Evolutionary conservation across 1,140 invertebrate genomes (phyloP).

Genomic region (Brachionus angularis): DNA sequence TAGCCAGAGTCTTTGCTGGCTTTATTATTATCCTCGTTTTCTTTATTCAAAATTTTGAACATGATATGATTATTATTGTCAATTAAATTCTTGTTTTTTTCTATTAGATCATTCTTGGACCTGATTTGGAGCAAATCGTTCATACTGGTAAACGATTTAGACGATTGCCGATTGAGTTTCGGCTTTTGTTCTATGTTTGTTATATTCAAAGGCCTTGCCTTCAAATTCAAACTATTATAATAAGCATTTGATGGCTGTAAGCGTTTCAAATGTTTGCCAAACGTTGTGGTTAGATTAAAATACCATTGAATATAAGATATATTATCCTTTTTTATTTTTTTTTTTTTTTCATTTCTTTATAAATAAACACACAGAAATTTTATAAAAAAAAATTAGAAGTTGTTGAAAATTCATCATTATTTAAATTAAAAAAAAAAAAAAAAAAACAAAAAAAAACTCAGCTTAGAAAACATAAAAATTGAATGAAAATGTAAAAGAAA

Average conservation of each 20-base stretch:
- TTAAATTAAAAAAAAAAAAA: too few relatives aligned
- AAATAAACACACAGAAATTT: too few relatives aligned
- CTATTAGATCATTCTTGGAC: too few relatives aligned
- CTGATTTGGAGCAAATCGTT: background rate
- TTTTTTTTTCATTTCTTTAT: background rate
- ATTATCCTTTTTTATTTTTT: slow-evolving; percentile 1
- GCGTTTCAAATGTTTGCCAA: slow-evolving; percentile 2
- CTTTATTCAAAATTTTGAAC: background rate
- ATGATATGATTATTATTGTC: background rate
- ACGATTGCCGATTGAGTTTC: background rate
- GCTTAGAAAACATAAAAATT: too few relatives aligned
- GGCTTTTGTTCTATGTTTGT: background rate
- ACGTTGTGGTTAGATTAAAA: background rate
- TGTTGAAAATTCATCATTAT: too few relatives aligned
- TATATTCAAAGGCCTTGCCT: background rate
- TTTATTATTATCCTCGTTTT: background rate
- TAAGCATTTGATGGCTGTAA: slow-evolving; percentile 3
- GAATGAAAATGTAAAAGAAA: background rate
- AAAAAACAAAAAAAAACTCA: too few relatives aligned
- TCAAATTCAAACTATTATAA: slow-evolving; percentile 6
- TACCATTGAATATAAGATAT: slow-evolving; percentile 25
- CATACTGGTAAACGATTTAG: slow-evolving; percentile 5
- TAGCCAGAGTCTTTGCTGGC: background rate
- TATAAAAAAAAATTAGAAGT: too few relatives aligned
- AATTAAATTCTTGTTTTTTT: too few relatives aligned